These are phyloP conservation scores for Epiblema foenella DNA, from an alignment of 2,888 invertebrate genomes.

Conservation along the genomic window DNA sequence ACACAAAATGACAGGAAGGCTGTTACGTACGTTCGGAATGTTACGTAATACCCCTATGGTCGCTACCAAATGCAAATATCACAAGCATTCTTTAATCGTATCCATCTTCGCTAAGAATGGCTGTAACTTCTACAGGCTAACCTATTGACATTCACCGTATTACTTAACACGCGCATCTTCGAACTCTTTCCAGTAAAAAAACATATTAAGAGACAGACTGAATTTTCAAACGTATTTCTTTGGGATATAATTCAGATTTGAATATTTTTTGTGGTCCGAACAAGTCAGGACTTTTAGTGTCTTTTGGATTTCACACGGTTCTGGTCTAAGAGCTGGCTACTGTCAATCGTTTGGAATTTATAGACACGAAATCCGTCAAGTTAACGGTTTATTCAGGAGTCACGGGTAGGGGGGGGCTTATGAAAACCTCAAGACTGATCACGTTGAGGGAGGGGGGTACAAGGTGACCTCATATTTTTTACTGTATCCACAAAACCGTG, in stretches of 20 bases:
- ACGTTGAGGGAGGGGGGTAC: too few relatives aligned
- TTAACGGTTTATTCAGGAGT: too few relatives aligned
- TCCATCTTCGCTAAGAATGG: constrained; percentile 52
- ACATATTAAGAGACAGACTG: neutral
- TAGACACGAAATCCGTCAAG: too few relatives aligned
- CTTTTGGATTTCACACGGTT: constrained; percentile 8
- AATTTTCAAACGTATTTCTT: neutral
- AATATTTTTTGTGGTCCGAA: neutral
- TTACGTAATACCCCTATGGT: too few relatives aligned
- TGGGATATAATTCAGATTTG: neutral
- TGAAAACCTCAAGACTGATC: too few relatives aligned
- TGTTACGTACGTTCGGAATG: too few relatives aligned
- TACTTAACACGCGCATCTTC: constrained; percentile 54
- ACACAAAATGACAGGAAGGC: too few relatives aligned
- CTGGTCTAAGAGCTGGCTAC: too few relatives aligned
- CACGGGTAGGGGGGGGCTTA: too few relatives aligned
- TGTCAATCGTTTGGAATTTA: too few relatives aligned
- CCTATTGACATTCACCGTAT: constrained; percentile 69
- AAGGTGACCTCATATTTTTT: too few relatives aligned
- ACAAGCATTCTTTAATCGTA: neutral
- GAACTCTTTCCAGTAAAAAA: neutral
- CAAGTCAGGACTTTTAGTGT: neutral
- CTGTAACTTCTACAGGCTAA: constrained; percentile 57
- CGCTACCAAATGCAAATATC: constrained; percentile 3
- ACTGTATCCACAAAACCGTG: too few relatives aligned